These are phyloP conservation scores for Tachuris rubrigastra DNA, from an alignment of 2,113 vertebrate species.

Conservation along the genomic window DNA sequence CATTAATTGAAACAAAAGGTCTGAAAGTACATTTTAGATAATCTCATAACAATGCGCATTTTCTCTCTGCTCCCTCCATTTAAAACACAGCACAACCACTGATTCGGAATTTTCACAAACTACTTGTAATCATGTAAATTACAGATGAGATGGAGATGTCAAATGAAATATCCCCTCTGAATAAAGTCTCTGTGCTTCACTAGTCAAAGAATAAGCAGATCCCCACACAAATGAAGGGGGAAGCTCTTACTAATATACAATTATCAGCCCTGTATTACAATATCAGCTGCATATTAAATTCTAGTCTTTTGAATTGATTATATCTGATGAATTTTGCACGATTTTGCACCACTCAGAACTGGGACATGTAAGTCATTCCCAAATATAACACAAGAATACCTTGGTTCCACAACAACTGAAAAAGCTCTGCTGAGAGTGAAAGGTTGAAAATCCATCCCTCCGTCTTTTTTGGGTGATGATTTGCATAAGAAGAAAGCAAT, in stretches of 20 bases:
- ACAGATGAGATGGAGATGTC: conserved; percentile 26
- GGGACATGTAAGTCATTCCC: background rate
- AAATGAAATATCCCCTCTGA: conserved; percentile 38
- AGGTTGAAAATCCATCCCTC: background rate
- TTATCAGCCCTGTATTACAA: conserved; percentile 23
- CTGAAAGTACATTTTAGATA: background rate
- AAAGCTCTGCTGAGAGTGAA: background rate
- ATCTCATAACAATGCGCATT: conserved; percentile 4
- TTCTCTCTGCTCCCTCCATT: background rate
- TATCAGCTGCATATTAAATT: background rate
- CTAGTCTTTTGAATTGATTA: background rate
- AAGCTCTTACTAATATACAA: background rate
- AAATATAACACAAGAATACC: background rate
- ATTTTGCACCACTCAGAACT: background rate
- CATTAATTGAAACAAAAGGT: conserved; percentile 55
- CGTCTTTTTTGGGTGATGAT: background rate
- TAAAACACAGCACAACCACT: conserved; percentile 25
- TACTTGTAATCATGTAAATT: conserved; percentile 51
- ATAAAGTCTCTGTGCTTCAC: conserved; percentile 14
- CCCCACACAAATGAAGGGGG: conserved; percentile 3
- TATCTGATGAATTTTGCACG: background rate
- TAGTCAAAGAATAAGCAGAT: conserved; percentile 51
- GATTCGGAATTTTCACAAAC: conserved; percentile 46
- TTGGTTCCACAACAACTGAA: background rate
- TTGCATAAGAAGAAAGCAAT: conserved; percentile 36